phyloP scores from a whole-genome alignment of 2,888 invertebrate species.

The Chesias legatella region DNA sequence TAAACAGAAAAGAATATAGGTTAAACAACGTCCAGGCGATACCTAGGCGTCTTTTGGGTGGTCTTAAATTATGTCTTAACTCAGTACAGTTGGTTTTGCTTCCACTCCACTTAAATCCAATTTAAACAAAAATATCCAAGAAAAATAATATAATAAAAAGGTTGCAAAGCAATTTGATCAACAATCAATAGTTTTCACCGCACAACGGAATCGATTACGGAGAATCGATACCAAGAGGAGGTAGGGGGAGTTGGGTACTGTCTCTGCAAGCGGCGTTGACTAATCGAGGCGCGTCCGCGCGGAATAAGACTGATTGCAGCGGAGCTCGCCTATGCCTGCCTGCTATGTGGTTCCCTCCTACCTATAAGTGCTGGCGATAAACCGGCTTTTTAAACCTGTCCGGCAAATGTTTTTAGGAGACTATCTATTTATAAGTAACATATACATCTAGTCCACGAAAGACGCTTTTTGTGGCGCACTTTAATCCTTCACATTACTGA shows the following conservation, averaged over 20 bases:
- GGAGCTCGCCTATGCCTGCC: conserved; percentile 73
- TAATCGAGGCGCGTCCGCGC: conserved; percentile 78
- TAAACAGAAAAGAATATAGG: too few relatives aligned
- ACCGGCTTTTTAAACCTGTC: too few relatives aligned
- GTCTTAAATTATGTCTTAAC: too few relatives aligned
- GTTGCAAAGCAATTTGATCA: conserved; percentile 33
- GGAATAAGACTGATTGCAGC: conserved; percentile 79
- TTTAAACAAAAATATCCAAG: neutral
- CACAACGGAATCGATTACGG: conserved; percentile 68
- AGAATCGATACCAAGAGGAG: conserved; percentile 70
- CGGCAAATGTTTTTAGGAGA: too few relatives aligned
- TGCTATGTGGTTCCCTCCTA: conserved; percentile 69
- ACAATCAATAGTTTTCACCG: conserved; percentile 60
- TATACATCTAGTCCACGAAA: too few relatives aligned
- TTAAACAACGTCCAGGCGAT: too few relatives aligned
- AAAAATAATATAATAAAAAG: neutral
- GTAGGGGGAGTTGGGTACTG: conserved; percentile 57
- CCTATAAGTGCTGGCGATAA: conserved; percentile 38
- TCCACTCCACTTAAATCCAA: too few relatives aligned
- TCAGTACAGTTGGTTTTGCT: too few relatives aligned
- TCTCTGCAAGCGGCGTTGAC: conserved; percentile 79
- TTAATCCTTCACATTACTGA: too few relatives aligned
- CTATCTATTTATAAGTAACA: too few relatives aligned
- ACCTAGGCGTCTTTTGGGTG: too few relatives aligned
- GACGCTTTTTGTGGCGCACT: too few relatives aligned